phyloP scores from a whole-genome alignment of 2,113 vertebrate species.

The Hippoglossus stenolepis region DNA sequence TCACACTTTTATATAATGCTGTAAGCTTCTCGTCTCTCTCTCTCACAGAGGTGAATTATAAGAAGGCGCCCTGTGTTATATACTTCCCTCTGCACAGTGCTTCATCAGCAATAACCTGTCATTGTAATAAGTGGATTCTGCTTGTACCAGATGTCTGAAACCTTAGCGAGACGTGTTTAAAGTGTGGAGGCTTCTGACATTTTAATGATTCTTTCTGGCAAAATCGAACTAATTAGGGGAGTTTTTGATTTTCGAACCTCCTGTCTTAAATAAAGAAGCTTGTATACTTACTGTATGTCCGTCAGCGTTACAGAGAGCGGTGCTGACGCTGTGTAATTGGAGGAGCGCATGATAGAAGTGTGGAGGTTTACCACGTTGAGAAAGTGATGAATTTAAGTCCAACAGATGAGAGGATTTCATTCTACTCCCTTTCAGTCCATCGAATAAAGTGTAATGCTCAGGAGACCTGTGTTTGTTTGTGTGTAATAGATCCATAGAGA shows the following conservation, averaged over 20 bases:
- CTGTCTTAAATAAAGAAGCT: constrained; percentile 47
- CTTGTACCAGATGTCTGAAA: constrained; percentile 58
- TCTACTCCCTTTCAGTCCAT: too few relatives aligned
- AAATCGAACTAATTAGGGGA: constrained; percentile 71
- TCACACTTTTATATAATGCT: constrained; percentile 13
- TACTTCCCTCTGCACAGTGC: constrained; percentile 29
- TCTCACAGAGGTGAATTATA: constrained; percentile 36
- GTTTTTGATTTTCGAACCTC: constrained; percentile 56
- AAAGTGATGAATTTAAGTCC: constrained; percentile 17
- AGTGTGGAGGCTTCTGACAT: constrained; percentile 62
- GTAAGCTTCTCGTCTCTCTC: constrained; percentile 12
- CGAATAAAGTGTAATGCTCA: too few relatives aligned
- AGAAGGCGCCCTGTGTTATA: constrained; percentile 22
- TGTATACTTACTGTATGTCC: constrained; percentile 46
- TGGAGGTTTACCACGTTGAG: background rate
- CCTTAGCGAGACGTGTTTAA: constrained; percentile 49
- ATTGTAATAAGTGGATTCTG: constrained; percentile 56
- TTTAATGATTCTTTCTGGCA: constrained; percentile 54
- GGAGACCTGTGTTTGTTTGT: too few relatives aligned
- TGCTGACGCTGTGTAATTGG: constrained; percentile 54
- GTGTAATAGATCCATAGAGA: too few relatives aligned
- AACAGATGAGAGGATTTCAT: too few relatives aligned
- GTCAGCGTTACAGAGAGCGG: constrained; percentile 33
- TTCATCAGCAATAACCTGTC: constrained; percentile 58
- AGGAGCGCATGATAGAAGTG: background rate